Evolutionary conservation across 2,888 invertebrate species (phyloP).

Genomic region (Lepidochrysops patricia): DNA sequence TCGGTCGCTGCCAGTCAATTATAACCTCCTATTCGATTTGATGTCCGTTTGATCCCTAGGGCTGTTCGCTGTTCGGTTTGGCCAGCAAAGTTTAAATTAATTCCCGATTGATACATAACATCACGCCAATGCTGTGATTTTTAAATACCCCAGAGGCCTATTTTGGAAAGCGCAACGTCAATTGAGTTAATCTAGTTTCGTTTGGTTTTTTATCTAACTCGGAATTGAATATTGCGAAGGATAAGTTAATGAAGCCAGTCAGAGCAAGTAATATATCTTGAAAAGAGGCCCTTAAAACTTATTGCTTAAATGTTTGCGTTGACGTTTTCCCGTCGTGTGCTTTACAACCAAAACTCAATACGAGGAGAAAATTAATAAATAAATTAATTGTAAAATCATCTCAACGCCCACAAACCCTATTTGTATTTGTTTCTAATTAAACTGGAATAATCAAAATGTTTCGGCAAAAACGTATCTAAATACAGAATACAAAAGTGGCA

Average conservation of each 20-base stretch:
- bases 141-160: constrained; percentile 43
- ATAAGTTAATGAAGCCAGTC: no score
- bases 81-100: constrained; percentile 69
- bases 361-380: no score
- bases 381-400: no score
- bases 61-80: constrained; percentile 56
- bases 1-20: constrained; percentile 56
- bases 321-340: background rate
- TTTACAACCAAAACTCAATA: no score
- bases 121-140: constrained; percentile 54
- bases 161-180: constrained; percentile 30
- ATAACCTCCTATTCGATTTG: constrained; percentile 69
- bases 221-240: constrained; percentile 20
- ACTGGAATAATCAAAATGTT: background rate
- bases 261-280: no score
- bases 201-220: constrained; percentile 29
- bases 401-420: background rate
- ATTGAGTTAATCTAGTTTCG: constrained; percentile 27
- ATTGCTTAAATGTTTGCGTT: background rate
- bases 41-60: constrained; percentile 58
- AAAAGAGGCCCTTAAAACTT: no score
- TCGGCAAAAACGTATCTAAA: constrained; percentile 13
- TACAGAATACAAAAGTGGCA: constrained; percentile 27
- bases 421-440: constrained; percentile 2
- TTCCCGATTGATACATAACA: constrained; percentile 65